phyloP scores from a whole-genome alignment of 2,888 invertebrate genomes.

The Torymus aiolomorphi region DNA sequence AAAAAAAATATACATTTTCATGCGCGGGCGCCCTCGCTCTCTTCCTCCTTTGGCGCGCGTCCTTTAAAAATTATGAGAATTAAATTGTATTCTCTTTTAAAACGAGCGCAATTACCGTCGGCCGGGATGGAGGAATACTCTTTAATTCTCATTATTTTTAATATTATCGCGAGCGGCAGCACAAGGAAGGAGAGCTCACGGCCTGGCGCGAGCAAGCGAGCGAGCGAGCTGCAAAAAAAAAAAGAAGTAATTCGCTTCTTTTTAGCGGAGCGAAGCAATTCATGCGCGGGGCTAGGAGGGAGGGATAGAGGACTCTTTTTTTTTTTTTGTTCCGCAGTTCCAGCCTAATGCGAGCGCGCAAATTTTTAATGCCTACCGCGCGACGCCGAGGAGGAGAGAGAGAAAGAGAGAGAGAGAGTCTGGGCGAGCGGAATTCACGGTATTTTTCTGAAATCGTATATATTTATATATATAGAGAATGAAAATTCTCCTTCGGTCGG shows the following conservation, averaged over 20 bases:
- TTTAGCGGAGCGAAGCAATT: slow-evolving; percentile 22
- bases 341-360: no score
- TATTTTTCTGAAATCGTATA: no score
- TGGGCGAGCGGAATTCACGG: no score
- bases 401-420: no score
- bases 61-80: slow-evolving; percentile 59
- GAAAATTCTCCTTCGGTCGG: no score
- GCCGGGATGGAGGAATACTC: slow-evolving; percentile 15
- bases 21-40: not conserved
- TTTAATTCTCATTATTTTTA: slow-evolving; percentile 59
- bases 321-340: no score
- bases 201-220: not conserved
- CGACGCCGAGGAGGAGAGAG: no score
- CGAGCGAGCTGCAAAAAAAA: not conserved
- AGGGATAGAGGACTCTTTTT: no score
- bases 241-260: slow-evolving; percentile 24
- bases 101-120: slow-evolving; percentile 54
- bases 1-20: slow-evolving; percentile 51
- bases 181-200: slow-evolving; percentile 15
- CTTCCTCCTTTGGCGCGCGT: slow-evolving; percentile 33
- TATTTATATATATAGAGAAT: no score
- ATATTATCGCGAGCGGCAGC: slow-evolving; percentile 41
- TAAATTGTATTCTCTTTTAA: slow-evolving; percentile 59
- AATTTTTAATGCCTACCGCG: no score
- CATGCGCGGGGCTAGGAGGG: not conserved